Evolutionary conservation across 2,113 vertebrate genomes (phyloP).

Genomic region (Progne subis): DNA sequence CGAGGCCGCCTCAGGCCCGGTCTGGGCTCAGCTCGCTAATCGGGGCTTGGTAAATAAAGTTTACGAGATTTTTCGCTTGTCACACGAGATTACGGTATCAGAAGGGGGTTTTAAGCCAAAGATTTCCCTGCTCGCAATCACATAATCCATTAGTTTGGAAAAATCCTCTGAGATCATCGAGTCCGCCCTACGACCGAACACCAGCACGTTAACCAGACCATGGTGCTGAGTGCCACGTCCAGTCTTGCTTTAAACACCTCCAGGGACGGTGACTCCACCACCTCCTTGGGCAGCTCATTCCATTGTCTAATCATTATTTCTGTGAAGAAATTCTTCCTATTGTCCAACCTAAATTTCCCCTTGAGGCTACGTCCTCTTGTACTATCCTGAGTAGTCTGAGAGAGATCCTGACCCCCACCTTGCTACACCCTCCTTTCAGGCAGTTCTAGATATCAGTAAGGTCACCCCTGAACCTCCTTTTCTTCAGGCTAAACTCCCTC

Average conservation of each 20-base stretch:
- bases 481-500: not conserved
- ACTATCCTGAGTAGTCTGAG: not conserved
- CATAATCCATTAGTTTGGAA: not conserved
- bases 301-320: not conserved
- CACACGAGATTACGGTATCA: fast-evolving
- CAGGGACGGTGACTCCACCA: not conserved
- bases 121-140: not conserved
- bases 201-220: fast-evolving
- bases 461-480: not conserved
- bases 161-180: not conserved
- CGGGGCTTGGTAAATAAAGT: not conserved
- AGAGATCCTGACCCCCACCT: fast-evolving
- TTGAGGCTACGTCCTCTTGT: not conserved
- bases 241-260: not conserved
- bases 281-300: not conserved
- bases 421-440: not conserved
- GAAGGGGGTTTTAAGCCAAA: not conserved
- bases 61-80: not conserved
- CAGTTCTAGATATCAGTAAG: not conserved
- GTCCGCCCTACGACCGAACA: fast-evolving
- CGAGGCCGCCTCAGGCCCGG: fast-evolving
- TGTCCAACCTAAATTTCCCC: not conserved
- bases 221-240: fast-evolving
- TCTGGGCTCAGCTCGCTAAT: fast-evolving
- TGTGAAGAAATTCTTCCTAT: not conserved